phyloP scores from a whole-genome alignment of 2,888 invertebrate species.

The Anoplius nigerrimus region DNA sequence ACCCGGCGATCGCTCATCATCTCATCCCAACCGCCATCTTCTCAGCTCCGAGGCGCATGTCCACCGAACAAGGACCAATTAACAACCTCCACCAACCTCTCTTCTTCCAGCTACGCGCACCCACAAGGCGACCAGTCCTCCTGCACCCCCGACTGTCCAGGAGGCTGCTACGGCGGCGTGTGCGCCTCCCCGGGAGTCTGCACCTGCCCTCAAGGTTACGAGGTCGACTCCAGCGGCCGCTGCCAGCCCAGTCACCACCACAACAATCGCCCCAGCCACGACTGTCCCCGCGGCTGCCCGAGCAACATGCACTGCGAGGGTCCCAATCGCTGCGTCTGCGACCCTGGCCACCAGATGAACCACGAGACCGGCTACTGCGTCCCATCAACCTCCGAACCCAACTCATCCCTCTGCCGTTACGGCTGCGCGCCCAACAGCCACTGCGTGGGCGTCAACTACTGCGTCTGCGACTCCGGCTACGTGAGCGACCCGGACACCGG shows the following conservation, averaged over 20 bases:
- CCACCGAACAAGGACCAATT: too few species aligned
- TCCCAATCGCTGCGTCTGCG: conserved; percentile 78
- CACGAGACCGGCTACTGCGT: conserved; percentile 77
- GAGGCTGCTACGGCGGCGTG: conserved; percentile 56
- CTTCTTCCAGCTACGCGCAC: conserved; percentile 60
- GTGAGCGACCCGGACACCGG: conserved; percentile 42
- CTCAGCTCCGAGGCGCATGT: too few species aligned
- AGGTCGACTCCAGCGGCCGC: conserved; percentile 59
- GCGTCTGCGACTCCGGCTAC: conserved; percentile 77
- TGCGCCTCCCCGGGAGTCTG: conserved; percentile 66
- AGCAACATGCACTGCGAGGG: conserved; percentile 76
- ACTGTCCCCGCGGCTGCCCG: neutral
- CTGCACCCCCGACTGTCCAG: conserved; percentile 62
- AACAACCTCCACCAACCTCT: neutral
- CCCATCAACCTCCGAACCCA: neutral
- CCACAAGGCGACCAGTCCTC: conserved; percentile 60
- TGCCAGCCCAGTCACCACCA: conserved; percentile 18
- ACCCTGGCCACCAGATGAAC: conserved; percentile 70
- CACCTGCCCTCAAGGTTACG: conserved; percentile 56
- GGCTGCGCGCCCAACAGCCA: conserved; percentile 72
- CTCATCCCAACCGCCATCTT: too few species aligned
- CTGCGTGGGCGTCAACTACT: conserved; percentile 76
- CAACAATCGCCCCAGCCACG: neutral
- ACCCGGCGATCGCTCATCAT: too few species aligned
- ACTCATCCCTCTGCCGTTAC: conserved; percentile 1